Percentiles rank a stretch among this genome's conserved stretches.
These are phyloP conservation scores for Pseudolycoriella hygida DNA, from an alignment of 2,888 invertebrate genomes.

Conservation along the genomic window DNA sequence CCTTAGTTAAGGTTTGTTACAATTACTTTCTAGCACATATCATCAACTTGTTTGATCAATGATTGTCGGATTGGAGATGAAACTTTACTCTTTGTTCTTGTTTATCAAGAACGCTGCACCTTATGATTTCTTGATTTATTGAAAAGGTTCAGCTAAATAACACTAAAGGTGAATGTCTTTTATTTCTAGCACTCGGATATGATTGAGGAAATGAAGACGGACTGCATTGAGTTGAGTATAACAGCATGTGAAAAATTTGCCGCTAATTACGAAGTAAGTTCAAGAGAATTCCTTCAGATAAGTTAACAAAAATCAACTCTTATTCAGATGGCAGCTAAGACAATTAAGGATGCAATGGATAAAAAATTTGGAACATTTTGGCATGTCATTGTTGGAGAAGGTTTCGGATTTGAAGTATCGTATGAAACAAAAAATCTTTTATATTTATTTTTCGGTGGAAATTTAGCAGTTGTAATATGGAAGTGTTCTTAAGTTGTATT, in stretches of 20 bases:
- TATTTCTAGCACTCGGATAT: slow-evolving; percentile 72
- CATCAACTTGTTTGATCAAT: too few relatives aligned
- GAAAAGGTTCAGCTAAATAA: neutral
- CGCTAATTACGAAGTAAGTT: slow-evolving; percentile 61
- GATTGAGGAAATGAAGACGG: slow-evolving; percentile 80
- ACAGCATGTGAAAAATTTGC: slow-evolving; percentile 87
- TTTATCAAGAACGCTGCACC: too few relatives aligned
- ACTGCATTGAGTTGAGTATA: slow-evolving; percentile 78
- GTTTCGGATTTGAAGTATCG: slow-evolving; percentile 83
- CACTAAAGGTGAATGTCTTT: slow-evolving; percentile 7
- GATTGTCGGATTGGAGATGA: too few relatives aligned
- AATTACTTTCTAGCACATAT: too few relatives aligned
- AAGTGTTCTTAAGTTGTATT: slow-evolving; percentile 48
- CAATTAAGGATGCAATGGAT: slow-evolving; percentile 90
- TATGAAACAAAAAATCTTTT: slow-evolving; percentile 77
- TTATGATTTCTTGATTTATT: too few relatives aligned
- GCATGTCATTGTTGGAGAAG: slow-evolving; percentile 92
- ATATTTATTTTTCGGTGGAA: slow-evolving; percentile 83
- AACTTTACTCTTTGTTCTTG: too few relatives aligned
- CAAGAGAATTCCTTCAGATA: neutral
- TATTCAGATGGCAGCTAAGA: slow-evolving; percentile 62
- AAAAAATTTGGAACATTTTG: slow-evolving; percentile 90
- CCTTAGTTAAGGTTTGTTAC: slow-evolving; percentile 56
- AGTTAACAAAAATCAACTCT: neutral
- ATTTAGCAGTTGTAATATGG: slow-evolving; percentile 75